Evolutionary conservation across 1,140 invertebrate species (phyloP), one percentile per base, ranked within the genome.

Genomic region (Druon quercuslanigerum): DNA sequence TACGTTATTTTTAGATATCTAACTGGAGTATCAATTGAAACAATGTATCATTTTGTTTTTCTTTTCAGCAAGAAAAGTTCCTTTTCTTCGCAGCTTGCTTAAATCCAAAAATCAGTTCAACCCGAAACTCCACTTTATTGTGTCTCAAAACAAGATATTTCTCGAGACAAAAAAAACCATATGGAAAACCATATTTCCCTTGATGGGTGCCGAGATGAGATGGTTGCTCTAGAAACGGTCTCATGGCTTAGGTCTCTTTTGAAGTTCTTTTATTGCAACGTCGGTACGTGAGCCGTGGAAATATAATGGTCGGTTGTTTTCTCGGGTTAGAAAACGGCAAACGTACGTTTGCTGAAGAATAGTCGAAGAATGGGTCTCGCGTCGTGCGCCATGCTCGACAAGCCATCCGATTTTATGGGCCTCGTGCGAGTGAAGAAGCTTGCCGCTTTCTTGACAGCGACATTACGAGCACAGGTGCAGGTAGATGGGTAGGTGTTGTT

Each of bases 361-460:
- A 60, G 12, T 7, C 25, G 46, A 75, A 74, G 54, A 19, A 56
- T 57, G 70, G 17, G 72, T n/a, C 71, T 76, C 79, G 81, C 75
- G 73, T 79, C 81, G 79, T 51, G 80, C 81, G 79, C 77, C 81
- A 74, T 84, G 82, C 85, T 83, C 83, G 83, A 87, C 81, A 85
- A 83, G 73, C 72, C 82, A 79, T 85, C 83, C 82, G 85, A 87
- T 87, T 90, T 89, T 89, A 89, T 87, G 87, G 84, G 85, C 77
- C 82, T 82, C 79, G 79, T 73, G 81, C 80, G 79, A 86, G 79
- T 77, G 85, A 86, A 79, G 85, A 86, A 79, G 79, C 85, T 85
- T 85, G 85, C 84, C 87, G 86, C 87, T 89, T 85, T 89, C 88
- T 85, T 87, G 87, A 88, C 89, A 87, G 87, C 83, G 89, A 90